phyloP scores from a whole-genome alignment of 2,797 vertebrate genomes.

The Labroides dimidiatus region DNA sequence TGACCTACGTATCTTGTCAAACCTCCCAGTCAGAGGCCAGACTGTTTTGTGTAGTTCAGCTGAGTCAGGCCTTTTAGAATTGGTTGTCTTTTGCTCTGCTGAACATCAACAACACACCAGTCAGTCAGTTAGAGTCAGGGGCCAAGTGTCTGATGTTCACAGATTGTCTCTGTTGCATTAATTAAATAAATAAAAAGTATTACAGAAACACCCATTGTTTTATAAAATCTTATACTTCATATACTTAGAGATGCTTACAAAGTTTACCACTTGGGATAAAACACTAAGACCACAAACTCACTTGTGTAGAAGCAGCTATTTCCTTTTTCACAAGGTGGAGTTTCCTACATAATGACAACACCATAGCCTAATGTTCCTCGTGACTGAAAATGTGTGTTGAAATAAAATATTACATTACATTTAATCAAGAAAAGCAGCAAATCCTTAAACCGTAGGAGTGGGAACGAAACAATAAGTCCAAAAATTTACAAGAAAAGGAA shows the following conservation, averaged over 20 bases:
- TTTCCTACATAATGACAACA: neutral
- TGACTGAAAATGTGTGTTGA: neutral
- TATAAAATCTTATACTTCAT: too few relatives aligned
- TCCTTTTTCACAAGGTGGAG: slow-evolving; percentile 14
- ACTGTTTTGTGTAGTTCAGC: slow-evolving; percentile 54
- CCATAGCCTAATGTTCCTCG: neutral
- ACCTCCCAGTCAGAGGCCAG: slow-evolving; percentile 57
- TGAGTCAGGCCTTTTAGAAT: slow-evolving; percentile 63
- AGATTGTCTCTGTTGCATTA: slow-evolving; percentile 5
- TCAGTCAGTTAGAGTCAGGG: slow-evolving; percentile 17
- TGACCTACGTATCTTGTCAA: slow-evolving; percentile 52
- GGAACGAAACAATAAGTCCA: neutral
- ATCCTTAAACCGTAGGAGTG: too few relatives aligned
- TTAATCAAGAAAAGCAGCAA: too few relatives aligned
- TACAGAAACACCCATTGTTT: too few relatives aligned
- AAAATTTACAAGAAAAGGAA: too few relatives aligned
- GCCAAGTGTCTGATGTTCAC: slow-evolving; percentile 37
- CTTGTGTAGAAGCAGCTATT: neutral
- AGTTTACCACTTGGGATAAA: neutral
- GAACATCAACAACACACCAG: slow-evolving; percentile 37
- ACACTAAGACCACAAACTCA: neutral
- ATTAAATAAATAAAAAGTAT: neutral
- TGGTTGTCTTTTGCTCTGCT: slow-evolving; percentile 50
- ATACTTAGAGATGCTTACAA: neutral
- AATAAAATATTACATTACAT: too few relatives aligned